Evolutionary conservation across 2,797 vertebrate genomes (phyloP).

Genomic region (Melanotaenia pygmaea): DNA sequence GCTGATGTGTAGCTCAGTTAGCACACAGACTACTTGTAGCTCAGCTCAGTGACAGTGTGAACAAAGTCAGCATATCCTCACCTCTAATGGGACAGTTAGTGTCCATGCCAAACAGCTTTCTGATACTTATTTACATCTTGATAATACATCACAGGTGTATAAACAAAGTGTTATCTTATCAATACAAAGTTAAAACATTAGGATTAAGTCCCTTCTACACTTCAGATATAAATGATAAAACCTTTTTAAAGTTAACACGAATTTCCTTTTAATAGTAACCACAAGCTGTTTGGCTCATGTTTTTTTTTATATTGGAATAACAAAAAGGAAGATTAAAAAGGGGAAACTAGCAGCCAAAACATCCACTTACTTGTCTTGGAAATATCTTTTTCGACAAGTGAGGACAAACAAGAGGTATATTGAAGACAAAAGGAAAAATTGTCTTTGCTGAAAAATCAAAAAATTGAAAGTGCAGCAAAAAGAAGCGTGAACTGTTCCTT

Average conservation of each 20-base stretch:
- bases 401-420: slow-evolving; percentile 83
- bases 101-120: slow-evolving; percentile 54
- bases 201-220: slow-evolving; percentile 65
- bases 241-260: slow-evolving; percentile 65
- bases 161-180: slow-evolving; percentile 62
- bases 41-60: slow-evolving; percentile 77
- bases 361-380: slow-evolving; percentile 76
- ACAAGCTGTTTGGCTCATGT: slow-evolving; percentile 61
- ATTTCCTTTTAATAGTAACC: slow-evolving; percentile 67
- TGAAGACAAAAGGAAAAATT: slow-evolving; percentile 71
- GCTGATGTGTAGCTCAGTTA: slow-evolving; percentile 12
- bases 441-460: slow-evolving; percentile 64
- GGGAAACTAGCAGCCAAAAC: slow-evolving; percentile 83
- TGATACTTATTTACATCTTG: slow-evolving; percentile 52
- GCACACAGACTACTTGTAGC: slow-evolving; percentile 39
- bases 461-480: slow-evolving; percentile 74
- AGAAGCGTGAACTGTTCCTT: slow-evolving; percentile 71
- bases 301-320: slow-evolving; percentile 64
- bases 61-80: slow-evolving; percentile 61
- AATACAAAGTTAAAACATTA: slow-evolving; percentile 68
- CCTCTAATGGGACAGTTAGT: slow-evolving; percentile 35
- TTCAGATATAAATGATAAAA: slow-evolving; percentile 71
- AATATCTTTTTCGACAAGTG: slow-evolving; percentile 75
- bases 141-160: slow-evolving; percentile 70
- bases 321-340: slow-evolving; percentile 58